A percentile compares a stretch with the other conserved stretches of the same genome.
Evolutionary conservation across 64 coral and sea anemone species (phyloP).

Genomic region (Orbicella faveolata): DNA sequence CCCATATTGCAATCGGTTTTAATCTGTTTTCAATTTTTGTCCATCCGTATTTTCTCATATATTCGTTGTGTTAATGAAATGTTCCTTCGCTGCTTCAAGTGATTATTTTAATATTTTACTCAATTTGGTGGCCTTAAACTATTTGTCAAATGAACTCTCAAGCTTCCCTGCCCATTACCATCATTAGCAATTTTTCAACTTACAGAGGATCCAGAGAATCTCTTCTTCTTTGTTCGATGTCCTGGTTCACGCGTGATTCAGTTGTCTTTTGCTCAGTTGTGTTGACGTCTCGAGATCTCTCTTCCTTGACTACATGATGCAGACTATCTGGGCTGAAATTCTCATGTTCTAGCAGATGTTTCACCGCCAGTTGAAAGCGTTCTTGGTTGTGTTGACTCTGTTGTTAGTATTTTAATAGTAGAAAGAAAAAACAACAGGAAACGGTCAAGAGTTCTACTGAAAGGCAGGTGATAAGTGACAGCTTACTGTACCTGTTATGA

Average conservation of each 20-base stretch:
- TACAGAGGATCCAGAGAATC: not conserved
- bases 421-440: not conserved
- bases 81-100: too few relatives aligned
- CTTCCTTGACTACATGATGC: not conserved
- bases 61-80: too few relatives aligned
- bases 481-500: too few relatives aligned
- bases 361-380: constrained; percentile 59
- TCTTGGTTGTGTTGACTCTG: constrained; percentile 70
- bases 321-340: constrained; percentile 20
- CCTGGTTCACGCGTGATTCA: not conserved
- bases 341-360: constrained; percentile 71
- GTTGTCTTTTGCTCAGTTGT: not conserved
- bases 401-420: not conserved
- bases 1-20: too few relatives aligned
- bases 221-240: not conserved
- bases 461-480: too few relatives aligned
- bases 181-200: not conserved
- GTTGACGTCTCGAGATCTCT: not conserved
- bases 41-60: too few relatives aligned
- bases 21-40: too few relatives aligned
- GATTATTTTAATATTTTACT: too few relatives aligned
- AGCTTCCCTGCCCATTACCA: too few relatives aligned
- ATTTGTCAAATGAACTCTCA: too few relatives aligned
- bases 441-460: too few relatives aligned
- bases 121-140: too few relatives aligned